phyloP scores from a whole-genome alignment of 2,797 vertebrate genomes.

The Galago senegalensis region DNA sequence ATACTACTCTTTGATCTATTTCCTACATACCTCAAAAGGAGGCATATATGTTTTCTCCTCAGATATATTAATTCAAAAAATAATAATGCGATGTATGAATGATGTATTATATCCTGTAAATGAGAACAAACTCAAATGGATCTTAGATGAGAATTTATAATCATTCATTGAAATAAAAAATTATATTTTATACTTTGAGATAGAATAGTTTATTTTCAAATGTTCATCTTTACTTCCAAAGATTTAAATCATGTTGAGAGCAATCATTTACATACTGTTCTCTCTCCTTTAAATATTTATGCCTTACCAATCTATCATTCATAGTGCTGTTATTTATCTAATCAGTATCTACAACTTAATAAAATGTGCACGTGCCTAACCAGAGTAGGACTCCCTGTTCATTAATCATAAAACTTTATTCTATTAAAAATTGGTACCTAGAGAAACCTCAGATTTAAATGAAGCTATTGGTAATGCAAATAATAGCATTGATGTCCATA shows the following conservation, averaged over 20 bases:
- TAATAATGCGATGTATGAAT: neutral
- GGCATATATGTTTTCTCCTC: neutral
- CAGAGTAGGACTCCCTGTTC: neutral
- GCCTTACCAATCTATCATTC: neutral
- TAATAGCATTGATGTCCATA: neutral
- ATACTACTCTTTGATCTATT: constrained; percentile 70
- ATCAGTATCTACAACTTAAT: neutral
- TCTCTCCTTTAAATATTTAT: neutral
- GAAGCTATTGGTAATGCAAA: neutral
- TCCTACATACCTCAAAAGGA: neutral
- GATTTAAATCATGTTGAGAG: neutral
- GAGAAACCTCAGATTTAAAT: neutral
- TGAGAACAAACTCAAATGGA: neutral
- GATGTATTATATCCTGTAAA: neutral
- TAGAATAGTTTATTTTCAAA: neutral
- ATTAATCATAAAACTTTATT: neutral
- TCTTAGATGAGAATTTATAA: neutral
- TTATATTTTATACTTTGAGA: neutral
- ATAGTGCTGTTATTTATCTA: neutral
- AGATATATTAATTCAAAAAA: neutral
- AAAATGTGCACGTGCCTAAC: neutral
- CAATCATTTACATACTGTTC: neutral
- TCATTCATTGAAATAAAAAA: neutral
- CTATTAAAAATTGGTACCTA: neutral
- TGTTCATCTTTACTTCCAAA: neutral